phyloP scores from a whole-genome alignment of 2,888 invertebrate genomes.

The Dinocampus coccinellae region DNA sequence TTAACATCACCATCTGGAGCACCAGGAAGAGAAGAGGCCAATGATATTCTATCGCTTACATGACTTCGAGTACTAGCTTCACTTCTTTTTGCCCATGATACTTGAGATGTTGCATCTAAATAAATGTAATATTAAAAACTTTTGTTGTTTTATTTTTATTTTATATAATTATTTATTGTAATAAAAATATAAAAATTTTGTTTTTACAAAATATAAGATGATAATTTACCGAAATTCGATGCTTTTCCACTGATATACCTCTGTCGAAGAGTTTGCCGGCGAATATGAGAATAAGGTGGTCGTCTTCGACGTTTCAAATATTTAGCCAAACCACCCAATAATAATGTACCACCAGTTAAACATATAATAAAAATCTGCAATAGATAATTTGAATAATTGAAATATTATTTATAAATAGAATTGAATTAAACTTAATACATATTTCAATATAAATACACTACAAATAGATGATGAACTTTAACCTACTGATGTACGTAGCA shows the following conservation, averaged over 20 bases:
- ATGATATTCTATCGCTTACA: constrained; percentile 63
- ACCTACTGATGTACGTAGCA: too few relatives aligned
- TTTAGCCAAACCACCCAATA: constrained; percentile 86
- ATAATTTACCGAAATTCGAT: constrained; percentile 64
- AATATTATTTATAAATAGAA: background rate
- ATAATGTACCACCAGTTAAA: constrained; percentile 82
- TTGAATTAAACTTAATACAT: constrained; percentile 6
- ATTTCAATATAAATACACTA: constrained; percentile 1
- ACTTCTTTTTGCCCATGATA: constrained; percentile 65
- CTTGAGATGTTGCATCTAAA: constrained; percentile 64
- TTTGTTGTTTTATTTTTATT: too few relatives aligned
- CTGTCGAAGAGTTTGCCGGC: constrained; percentile 58
- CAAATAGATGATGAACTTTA: constrained; percentile 24
- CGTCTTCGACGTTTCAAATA: constrained; percentile 78
- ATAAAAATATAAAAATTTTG: background rate
- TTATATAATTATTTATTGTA: background rate
- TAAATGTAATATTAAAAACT: constrained; percentile 23
- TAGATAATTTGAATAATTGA: background rate
- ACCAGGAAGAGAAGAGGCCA: constrained; percentile 65
- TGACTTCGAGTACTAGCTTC: constrained; percentile 66
- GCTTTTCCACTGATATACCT: constrained; percentile 59
- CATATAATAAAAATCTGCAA: constrained; percentile 79
- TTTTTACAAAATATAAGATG: too few relatives aligned
- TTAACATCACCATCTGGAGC: constrained; percentile 74
- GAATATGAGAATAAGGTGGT: constrained; percentile 60